Conservation (phyloP, 2,113 vertebrate genomes). For the Gavia stellata region DNA sequence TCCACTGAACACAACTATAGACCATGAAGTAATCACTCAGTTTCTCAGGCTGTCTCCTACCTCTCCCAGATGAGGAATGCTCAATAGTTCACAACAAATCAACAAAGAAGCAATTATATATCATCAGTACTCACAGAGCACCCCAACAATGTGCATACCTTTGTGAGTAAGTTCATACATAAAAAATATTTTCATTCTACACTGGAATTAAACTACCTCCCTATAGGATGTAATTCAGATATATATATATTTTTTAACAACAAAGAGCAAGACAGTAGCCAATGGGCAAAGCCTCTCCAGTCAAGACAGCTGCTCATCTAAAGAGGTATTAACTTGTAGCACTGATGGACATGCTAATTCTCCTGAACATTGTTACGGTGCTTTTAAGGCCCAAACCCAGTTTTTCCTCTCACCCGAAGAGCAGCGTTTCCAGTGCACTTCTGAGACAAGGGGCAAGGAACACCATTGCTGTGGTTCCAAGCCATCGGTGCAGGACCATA, state of each 20-base stretch:
- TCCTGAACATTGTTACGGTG: background rate
- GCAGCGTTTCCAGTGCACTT: background rate
- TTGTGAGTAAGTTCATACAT: background rate
- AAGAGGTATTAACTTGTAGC: background rate
- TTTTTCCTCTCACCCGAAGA: accelerated
- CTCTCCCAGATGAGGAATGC: background rate
- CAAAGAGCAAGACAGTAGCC: background rate
- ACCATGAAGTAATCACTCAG: background rate
- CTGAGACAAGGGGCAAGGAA: background rate
- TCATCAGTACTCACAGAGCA: background rate
- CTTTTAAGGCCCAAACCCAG: background rate
- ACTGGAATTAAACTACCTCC: background rate
- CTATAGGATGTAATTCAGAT: background rate
- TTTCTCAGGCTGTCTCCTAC: background rate
- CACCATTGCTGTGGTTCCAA: background rate
- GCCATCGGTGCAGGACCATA: background rate
- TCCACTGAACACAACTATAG: background rate
- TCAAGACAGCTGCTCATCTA: background rate
- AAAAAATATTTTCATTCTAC: background rate
- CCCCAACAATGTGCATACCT: background rate
- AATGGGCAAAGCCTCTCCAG: background rate
- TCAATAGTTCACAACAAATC: background rate
- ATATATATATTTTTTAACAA: background rate
- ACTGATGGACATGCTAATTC: background rate
- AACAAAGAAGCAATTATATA: background rate